These are phyloP conservation scores for Orcinus orca DNA, from an alignment of 2,113 vertebrate genomes.

Conservation along the genomic window DNA sequence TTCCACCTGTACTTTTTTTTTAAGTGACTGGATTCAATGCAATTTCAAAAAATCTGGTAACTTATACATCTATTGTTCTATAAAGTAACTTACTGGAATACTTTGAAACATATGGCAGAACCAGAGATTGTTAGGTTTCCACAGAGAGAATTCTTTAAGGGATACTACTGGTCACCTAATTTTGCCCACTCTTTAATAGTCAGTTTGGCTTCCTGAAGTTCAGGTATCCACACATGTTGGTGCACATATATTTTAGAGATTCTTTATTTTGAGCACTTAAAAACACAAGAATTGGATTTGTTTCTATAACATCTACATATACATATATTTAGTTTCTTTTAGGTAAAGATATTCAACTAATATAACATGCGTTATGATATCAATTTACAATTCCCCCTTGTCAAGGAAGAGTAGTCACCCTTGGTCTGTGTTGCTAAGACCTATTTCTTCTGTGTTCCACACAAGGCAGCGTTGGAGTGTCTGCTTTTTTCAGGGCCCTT, in stretches of 20 bases:
- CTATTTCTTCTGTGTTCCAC: not conserved
- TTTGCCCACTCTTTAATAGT: not conserved
- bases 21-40: not conserved
- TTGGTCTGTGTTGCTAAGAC: not conserved
- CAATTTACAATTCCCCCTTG: not conserved
- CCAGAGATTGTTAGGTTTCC: not conserved
- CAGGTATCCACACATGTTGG: not conserved
- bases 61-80: not conserved
- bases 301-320: not conserved
- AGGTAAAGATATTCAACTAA: not conserved
- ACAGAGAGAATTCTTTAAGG: not conserved
- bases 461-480: not conserved
- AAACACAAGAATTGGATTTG: not conserved
- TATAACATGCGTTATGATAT: not conserved
- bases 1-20: not conserved
- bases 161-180: not conserved
- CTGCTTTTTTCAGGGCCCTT: not conserved
- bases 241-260: not conserved
- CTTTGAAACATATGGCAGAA: not conserved
- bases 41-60: not conserved
- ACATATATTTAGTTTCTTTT: not conserved
- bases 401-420: not conserved
- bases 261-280: constrained; percentile 30
- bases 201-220: not conserved
- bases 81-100: not conserved